Evolutionary conservation across 92 coral and sea anemone species (phyloP).

Genomic region (Zoanthus gigantus): DNA sequence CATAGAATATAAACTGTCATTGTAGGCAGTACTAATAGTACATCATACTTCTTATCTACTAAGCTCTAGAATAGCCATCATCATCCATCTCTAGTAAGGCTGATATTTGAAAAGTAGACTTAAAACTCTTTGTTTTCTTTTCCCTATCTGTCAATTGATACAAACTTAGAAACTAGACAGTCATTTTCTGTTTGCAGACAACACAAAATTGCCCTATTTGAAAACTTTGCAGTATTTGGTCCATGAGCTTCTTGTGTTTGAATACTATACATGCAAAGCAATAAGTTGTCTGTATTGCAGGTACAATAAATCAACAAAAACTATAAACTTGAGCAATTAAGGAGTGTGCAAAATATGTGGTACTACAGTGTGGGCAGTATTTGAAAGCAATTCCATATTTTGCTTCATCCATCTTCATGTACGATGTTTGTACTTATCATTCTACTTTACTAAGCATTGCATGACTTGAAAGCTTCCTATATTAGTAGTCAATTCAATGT

Average conservation of each 20-base stretch:
- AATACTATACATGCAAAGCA: constrained; percentile 12
- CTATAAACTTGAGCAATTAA: constrained; percentile 5
- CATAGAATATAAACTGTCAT: not conserved
- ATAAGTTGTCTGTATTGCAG: constrained; percentile 9
- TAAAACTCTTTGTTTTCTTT: not conserved
- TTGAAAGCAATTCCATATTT: constrained; percentile 8
- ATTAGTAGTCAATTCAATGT: constrained; percentile 16
- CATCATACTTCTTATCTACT: constrained; percentile 57
- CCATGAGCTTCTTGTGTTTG: constrained; percentile 9
- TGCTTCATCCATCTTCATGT: constrained; percentile 10
- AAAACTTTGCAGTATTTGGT: constrained; percentile 4
- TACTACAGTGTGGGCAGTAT: constrained; percentile 11
- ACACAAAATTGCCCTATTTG: constrained; percentile 10
- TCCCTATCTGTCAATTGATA: constrained; percentile 1
- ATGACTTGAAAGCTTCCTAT: constrained; percentile 11
- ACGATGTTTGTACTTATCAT: not conserved
- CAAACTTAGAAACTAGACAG: constrained; percentile 3
- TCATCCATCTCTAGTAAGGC: constrained; percentile 9
- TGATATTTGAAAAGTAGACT: constrained; percentile 14
- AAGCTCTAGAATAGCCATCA: constrained; percentile 43
- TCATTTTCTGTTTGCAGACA: constrained; percentile 1
- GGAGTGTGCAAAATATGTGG: not conserved
- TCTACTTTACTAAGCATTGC: constrained; percentile 10
- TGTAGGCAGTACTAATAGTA: constrained; percentile 45
- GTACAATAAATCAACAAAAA: not conserved